Base-by-base conservation (phyloP, 2,797 vertebrate species). In the Lagocephalus sceleratus region DNA sequence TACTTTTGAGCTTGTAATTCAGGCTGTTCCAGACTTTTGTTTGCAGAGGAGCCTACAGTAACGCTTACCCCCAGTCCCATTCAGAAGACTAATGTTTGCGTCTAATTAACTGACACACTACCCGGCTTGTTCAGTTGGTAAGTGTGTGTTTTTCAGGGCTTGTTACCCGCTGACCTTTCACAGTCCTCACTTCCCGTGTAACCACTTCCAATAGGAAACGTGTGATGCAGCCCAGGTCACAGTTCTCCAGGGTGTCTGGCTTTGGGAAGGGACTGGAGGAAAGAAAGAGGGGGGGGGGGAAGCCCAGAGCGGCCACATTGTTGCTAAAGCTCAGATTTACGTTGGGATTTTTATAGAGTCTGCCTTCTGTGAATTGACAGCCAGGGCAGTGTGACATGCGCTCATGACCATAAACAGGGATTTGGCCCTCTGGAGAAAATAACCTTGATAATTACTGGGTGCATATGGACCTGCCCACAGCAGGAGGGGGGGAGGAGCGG, bases 371-470 rank as follows among this genome's bases (percentile, higher is more conserved):
- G 79, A 75, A 68, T 82, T 76, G 79, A 85, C 76, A 71, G 80
- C 75, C 73, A 71, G 66, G 68, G 70, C 32, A 35, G 32, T 82
- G 82, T 81, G 79, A 85, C 85, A 89, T 83, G 87, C 70, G 81
- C 81, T 82, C 58, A 78, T 87, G 76, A 75, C 83, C 85, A 89
- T 90, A 90, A 89, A 90, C 85, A 86, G 85, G 85, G 88, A 87
- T 89, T 88, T 87, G 78, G 77, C 77, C 71, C 80, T 78, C 83
- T 70, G 76, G 85, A 86, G 86, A 89, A 90, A 91, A 89, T 87
- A 89, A 85, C 83, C 83, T 85, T 62, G 64, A 82, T 90, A 88
- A 90, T 90, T 88, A 89, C 86, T 78, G 85, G 86, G 79, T 89
- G 78, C 79, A 76, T 76, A 77, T 75, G 69, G 84, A 82, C 77